Conservation (phyloP, 1,140 invertebrate species). For the Pristionchus pacificus region DNA sequence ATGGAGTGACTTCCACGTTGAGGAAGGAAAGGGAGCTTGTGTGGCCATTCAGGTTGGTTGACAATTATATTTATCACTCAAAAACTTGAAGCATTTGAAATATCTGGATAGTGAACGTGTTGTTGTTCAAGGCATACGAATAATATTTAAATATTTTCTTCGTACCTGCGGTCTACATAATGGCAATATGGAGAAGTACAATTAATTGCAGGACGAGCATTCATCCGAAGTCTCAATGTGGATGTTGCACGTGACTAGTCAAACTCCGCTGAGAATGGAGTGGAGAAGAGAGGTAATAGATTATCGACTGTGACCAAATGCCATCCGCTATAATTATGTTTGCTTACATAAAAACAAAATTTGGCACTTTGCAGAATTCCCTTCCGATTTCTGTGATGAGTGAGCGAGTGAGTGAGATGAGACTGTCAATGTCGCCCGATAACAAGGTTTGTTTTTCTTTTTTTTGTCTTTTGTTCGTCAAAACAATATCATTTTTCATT, state of each 20-base stretch:
- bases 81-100: background rate
- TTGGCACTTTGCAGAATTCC: background rate
- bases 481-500: background rate
- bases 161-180: background rate
- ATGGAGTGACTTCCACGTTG: background rate
- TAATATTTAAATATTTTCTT: background rate
- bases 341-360: background rate
- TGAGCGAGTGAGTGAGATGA: background rate
- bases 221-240: too few species aligned
- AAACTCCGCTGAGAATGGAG: too few species aligned
- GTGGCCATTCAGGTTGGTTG: background rate
- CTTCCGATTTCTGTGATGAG: background rate
- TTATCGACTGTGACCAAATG: background rate
- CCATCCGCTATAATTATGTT: background rate
- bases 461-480: too few species aligned
- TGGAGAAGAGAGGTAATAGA: background rate
- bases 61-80: background rate
- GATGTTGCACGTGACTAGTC: too few species aligned
- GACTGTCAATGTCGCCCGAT: background rate
- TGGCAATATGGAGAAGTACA: background rate
- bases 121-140: background rate
- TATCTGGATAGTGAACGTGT: too few species aligned
- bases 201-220: too few species aligned
- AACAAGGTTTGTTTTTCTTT: background rate
- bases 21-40: background rate